Conservation (phyloP, 2,797 vertebrate species). For the Micrastur ruficollis region DNA sequence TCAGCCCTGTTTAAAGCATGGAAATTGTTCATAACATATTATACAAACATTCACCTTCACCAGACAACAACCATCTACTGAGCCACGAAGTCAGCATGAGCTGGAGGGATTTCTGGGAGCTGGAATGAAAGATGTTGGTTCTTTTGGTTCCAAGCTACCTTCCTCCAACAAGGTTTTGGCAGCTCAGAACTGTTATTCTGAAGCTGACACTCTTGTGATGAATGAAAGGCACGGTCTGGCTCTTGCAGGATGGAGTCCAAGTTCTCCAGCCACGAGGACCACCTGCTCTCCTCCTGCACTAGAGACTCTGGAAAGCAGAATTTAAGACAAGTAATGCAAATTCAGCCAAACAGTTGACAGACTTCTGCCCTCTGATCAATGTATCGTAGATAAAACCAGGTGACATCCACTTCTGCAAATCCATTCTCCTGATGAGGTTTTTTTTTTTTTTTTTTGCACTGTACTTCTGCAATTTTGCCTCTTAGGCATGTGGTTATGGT, state of each 20-base stretch:
- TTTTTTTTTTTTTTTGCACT: neutral
- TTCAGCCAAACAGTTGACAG: neutral
- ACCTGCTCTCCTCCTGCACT: slow-evolving; percentile 29
- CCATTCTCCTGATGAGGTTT: neutral
- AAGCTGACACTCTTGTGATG: slow-evolving; percentile 7
- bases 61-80: neutral
- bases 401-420: neutral
- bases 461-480: neutral
- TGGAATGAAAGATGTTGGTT: neutral
- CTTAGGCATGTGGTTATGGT: rapidly evolving
- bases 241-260: slow-evolving; percentile 25
- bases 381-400: neutral
- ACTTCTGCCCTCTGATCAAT: neutral
- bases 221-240: slow-evolving; percentile 22
- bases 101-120: neutral
- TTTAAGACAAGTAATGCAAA: neutral
- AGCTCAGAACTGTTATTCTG: neutral
- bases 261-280: neutral
- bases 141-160: slow-evolving; percentile 6
- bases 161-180: slow-evolving; percentile 40
- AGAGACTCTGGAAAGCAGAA: neutral
- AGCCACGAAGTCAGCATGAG: neutral
- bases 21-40: neutral
- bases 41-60: neutral
- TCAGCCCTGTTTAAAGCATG: neutral